Base-by-base conservation (phyloP, 2,797 vertebrate genomes). In the Coluber constrictor region DNA sequence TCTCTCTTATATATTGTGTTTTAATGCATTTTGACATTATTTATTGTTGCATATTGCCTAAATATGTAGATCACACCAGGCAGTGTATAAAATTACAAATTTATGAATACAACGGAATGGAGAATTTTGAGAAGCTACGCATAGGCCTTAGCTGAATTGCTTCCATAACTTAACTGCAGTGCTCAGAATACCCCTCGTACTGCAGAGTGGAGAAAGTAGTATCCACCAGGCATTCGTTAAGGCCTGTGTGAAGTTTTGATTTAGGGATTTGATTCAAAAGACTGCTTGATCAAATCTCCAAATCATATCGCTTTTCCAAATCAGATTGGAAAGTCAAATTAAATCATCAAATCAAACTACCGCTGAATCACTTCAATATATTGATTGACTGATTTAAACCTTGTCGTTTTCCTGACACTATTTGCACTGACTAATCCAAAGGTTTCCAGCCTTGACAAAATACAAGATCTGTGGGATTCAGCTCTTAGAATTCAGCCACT, bases 91-190 rank as follows among this genome's bases (percentile, higher is more conserved):
- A 83, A 83, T 83, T 83, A 83, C 23, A 47, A 83, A 83, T 83
- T 83, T 83, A 83, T 83, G 79, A 83, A 83, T 83, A 25, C 20
- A 56, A 5, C 10, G 3, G 70, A 27, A 37, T 59, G 55, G 12
- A 27, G 25, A 90, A 90, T 59, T 47, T 90, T 10, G 23, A 47
- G 27, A 60, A 16, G 43, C 37, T 4, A 13, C 1, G 5, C 57
- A 54, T 1, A 59, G 32, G 54, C 57, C 32, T 20, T 10, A 88
- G 87, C 47, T 83, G 88, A 92, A 92, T 8, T 37, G 88, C 93
- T 92, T 88, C 91, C 94, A 88, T 92, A 94, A 57, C 29, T 23
- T 37, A 27, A 56, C 56, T 32, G 18, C 87, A 20, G 18, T 12
- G 5, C 7, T 88, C 18, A 20, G 29, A 55, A 57, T 57, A 4